Base-by-base conservation (phyloP, 2,888 invertebrate species). In the Phanerotoma sp. region DNA sequence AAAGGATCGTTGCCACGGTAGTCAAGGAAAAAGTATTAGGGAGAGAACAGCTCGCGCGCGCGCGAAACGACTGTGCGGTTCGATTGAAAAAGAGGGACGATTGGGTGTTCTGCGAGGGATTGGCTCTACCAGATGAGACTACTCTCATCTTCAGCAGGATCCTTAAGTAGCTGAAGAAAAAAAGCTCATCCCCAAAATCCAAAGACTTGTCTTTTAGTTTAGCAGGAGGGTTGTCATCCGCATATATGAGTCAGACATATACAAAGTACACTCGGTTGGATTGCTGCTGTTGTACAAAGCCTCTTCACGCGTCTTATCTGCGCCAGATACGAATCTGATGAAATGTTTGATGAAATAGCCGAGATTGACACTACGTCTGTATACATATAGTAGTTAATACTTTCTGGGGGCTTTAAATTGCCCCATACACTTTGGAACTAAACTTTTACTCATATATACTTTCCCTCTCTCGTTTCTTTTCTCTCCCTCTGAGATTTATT, bases 191-290 rank as follows among this genome's bases (percentile, higher is more conserved):
- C 49, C 46, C 20, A 38, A 49, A 49, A 49, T 49, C 49, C 49
- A n/a, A 18, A 22, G 40, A 32, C 15, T 18, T 20, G 25, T 25
- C n/a, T 42, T 21, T 42, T 25, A 25, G 22, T 42, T 21, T 42
- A 25, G n/a, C n/a, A n/a, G 25, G 25, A 25, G 25, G 25, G 49
- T 28, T 37, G 33, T 38, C 52, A 52, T 42, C 49, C 51, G 64
- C 63, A 72, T 72, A 71, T 66, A 72, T 72, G 71, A 72, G 63
- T 71, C 71, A 71, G 65, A 25, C 62, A 64, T 64, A n/a, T n/a
- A 66, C 58, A 69, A 72, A 69, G 68, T 67, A 57, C 67, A 66
- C 59, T 49, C 67, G 65, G 61, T 48, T 62, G 61, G 53, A 61
- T 62, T 57, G 59, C 56, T 61, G n/a, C n/a, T n/a, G n/a, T n/a